A percentile compares a stretch with the other conserved stretches of the same genome.
These are phyloP conservation scores for Erebia epiphron DNA, from an alignment of 2,888 invertebrate genomes.

Conservation along the genomic window DNA sequence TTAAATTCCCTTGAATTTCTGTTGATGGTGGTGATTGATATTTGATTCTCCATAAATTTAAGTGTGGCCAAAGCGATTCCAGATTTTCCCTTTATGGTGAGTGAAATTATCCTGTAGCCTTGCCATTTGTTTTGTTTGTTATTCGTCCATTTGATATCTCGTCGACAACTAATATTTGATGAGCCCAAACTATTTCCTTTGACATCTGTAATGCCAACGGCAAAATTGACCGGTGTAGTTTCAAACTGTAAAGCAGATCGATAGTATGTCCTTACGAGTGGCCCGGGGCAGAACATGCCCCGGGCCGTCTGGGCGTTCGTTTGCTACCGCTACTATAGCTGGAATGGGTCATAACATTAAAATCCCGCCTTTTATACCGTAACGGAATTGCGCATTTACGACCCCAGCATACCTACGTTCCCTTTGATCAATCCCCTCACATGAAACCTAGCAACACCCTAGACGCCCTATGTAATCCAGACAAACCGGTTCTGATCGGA, in stretches of 20 bases:
- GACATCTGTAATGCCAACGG: not conserved
- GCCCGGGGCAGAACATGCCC: slow-evolving; percentile 17
- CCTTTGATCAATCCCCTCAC: slow-evolving; percentile 23
- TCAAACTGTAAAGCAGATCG: not conserved
- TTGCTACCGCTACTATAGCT: slow-evolving; percentile 5
- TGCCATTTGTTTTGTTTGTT: not conserved
- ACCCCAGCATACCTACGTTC: slow-evolving; percentile 21
- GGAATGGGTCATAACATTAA: slow-evolving; percentile 20
- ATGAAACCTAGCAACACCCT: slow-evolving; percentile 40
- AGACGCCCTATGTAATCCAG: slow-evolving; percentile 25
- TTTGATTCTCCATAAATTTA: not conserved
- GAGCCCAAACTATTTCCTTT: not conserved
- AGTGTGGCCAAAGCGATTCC: not conserved
- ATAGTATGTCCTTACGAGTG: not conserved
- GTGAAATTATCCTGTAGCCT: not conserved
- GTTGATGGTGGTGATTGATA: too few species aligned
- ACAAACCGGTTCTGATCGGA: slow-evolving; percentile 23
- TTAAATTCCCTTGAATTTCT: not conserved
- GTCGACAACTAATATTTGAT: slow-evolving; percentile 3
- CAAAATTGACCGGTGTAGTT: not conserved
- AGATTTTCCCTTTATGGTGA: not conserved
- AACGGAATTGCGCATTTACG: slow-evolving; percentile 27
- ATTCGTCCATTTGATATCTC: not conserved
- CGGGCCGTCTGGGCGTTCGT: slow-evolving; percentile 10
- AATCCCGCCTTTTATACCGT: slow-evolving; percentile 33